Evolutionary conservation across 1,140 invertebrate genomes (phyloP), one percentile per base, ranked within the genome.

Genomic region (Diplogasteroides magnus): DNA sequence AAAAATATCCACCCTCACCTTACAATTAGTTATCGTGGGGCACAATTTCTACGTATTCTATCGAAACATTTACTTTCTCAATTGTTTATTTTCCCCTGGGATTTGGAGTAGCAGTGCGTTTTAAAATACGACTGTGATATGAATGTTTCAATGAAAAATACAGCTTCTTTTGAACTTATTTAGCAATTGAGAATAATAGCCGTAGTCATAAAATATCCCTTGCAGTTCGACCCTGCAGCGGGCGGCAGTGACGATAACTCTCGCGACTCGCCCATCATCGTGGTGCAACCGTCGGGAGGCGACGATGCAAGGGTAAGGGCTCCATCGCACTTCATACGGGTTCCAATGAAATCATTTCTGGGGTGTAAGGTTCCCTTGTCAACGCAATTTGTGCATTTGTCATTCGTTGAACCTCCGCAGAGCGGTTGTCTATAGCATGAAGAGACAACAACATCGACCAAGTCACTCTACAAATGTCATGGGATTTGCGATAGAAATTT

Each of bases 211-310:
- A 48, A 48, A 48, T 48, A 6, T 11, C 6, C 19, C 19, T 48
- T 48, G 37, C 37, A 48, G 37, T 66, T 66, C 37, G 57, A 58
- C 29, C 64, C 64, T 19, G 64, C 31, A 13, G 64, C 48, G 14
- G 64, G 62, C 23, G 64, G 62, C 23, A 27, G 28, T 11, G 23
- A 66, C 28, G 64, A 66, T 19, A 27, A n/a, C 62, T 61, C 64
- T 2, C 19, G 32, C 2, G 27, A 27, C 28, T 57, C 64, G 32
- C 64, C 64, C 37, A 19, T 48, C 15, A 57, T 66, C 37, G 37
- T 55, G 2, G 15, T 32, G 37, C 64, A 66, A 32, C 64, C 64
- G 3, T 15, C 31, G 19, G 37, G 19, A 6, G 37, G 37, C 6
- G 37, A 48, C 37, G 19, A 48, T 48, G 37, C 37, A 48, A 48